A percentile compares a stretch with the other conserved stretches of the same genome.
phyloP scores from a whole-genome alignment of 2,888 invertebrate genomes.

The Cheilosia soror region DNA sequence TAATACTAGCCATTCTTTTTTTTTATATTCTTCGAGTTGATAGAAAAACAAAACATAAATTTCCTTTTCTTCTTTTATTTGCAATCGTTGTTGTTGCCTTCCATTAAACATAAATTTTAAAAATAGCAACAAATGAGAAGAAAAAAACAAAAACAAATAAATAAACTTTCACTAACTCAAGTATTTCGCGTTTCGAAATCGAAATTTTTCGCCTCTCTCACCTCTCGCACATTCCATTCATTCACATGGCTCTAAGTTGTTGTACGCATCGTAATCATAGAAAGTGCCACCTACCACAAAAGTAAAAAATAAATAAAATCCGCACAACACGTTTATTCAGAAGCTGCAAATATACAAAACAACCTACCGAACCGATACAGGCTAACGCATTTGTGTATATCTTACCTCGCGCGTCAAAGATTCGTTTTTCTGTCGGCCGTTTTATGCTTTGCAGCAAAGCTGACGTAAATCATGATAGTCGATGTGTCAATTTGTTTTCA shows the following conservation, averaged over 20 bases:
- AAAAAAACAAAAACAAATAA: constrained; percentile 32
- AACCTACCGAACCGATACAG: constrained; percentile 18
- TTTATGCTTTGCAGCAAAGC: constrained; percentile 25
- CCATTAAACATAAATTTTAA: constrained; percentile 32
- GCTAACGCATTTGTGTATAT: constrained; percentile 15
- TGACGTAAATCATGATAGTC: constrained; percentile 33
- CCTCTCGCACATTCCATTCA: constrained; percentile 63
- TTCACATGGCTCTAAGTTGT: constrained; percentile 49
- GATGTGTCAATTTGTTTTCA: constrained; percentile 14
- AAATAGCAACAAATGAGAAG: constrained; percentile 37
- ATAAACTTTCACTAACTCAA: constrained; percentile 69
- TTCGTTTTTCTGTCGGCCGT: not conserved
- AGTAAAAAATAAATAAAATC: constrained; percentile 21
- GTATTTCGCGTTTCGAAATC: constrained; percentile 71
- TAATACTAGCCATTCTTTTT: constrained; percentile 20
- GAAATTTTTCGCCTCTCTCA: constrained; percentile 39
- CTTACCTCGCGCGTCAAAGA: constrained; percentile 1
- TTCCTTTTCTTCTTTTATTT: constrained; percentile 18
- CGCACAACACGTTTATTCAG: constrained; percentile 12
- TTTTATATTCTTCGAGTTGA: constrained; percentile 5
- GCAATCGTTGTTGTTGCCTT: not conserved
- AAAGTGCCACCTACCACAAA: constrained; percentile 60
- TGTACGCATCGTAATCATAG: constrained; percentile 67
- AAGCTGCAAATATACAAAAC: constrained; percentile 17
- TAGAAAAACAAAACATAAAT: constrained; percentile 58